A percentile compares a stretch with the other conserved stretches of the same genome.
Evolutionary conservation across 2,113 vertebrate species (phyloP).

Genomic region (Potamarius usumacintae): DNA sequence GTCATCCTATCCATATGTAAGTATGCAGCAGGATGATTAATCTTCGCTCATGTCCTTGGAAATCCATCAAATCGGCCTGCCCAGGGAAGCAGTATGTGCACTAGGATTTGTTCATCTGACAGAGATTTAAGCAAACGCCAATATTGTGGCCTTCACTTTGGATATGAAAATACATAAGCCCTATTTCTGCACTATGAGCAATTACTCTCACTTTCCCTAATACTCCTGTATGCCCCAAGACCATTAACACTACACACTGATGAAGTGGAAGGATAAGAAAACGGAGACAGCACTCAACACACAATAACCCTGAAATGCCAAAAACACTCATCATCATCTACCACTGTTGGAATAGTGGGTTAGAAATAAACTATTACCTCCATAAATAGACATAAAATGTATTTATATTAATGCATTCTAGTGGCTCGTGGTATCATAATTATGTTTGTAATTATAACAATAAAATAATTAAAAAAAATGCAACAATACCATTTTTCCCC

Average conservation of each 20-base stretch:
- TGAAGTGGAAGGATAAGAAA: background rate
- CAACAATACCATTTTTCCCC: background rate
- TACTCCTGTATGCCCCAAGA: background rate
- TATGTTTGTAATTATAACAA: background rate
- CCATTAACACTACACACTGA: background rate
- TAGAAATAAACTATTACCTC: background rate
- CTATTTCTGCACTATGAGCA: background rate
- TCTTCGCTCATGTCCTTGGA: conserved; percentile 16
- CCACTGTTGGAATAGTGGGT: background rate
- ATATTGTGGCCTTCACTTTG: conserved; percentile 12
- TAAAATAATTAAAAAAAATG: background rate
- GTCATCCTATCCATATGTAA: background rate
- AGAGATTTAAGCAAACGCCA: conserved; percentile 23
- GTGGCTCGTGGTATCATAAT: background rate
- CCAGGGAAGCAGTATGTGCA: background rate
- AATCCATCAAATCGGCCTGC: background rate
- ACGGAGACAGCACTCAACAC: background rate
- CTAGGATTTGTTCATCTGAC: conserved; percentile 6
- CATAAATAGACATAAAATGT: background rate
- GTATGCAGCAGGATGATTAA: background rate
- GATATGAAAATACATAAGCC: conserved; percentile 20
- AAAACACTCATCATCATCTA: background rate
- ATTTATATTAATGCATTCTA: background rate
- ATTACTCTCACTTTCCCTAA: background rate
- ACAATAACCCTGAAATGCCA: background rate